These are phyloP conservation scores for Mesorhabditis sp. DNA, from an alignment of 2,888 invertebrate genomes.

Conservation along the genomic window DNA sequence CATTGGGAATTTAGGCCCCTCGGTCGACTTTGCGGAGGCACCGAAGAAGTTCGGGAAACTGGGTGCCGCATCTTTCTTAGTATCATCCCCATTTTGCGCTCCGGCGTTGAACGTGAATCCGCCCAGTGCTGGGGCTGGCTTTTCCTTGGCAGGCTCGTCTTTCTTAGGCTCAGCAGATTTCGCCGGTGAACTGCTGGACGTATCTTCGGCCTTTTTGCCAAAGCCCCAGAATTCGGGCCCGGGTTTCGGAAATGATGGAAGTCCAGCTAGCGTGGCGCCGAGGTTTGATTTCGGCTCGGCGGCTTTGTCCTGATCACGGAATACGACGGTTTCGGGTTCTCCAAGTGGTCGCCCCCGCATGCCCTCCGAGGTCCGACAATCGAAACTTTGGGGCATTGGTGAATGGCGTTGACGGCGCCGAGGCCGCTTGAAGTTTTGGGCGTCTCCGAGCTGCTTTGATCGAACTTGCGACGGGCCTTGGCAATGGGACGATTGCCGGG, in stretches of 20 bases:
- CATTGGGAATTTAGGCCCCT: background rate
- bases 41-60: background rate
- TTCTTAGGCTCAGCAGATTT: background rate
- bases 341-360: slow-evolving; percentile 36
- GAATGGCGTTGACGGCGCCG: slow-evolving; percentile 1
- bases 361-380: slow-evolving; percentile 17
- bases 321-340: slow-evolving; percentile 28
- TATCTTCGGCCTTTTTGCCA: background rate
- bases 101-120: background rate
- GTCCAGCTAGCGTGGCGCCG: background rate
- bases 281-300: background rate
- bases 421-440: background rate
- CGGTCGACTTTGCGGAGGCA: background rate
- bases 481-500: background rate
- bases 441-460: background rate
- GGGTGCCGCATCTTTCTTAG: background rate
- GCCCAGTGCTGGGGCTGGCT: background rate
- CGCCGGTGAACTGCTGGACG: background rate
- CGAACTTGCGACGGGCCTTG: background rate
- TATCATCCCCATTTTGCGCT: background rate
- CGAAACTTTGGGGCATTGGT: background rate
- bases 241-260: background rate
- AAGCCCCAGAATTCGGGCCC: background rate
- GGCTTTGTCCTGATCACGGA: slow-evolving; percentile 12
- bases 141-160: background rate